Base-by-base conservation (phyloP, 2,113 vertebrate genomes). In the Typhlomys cinereus region DNA sequence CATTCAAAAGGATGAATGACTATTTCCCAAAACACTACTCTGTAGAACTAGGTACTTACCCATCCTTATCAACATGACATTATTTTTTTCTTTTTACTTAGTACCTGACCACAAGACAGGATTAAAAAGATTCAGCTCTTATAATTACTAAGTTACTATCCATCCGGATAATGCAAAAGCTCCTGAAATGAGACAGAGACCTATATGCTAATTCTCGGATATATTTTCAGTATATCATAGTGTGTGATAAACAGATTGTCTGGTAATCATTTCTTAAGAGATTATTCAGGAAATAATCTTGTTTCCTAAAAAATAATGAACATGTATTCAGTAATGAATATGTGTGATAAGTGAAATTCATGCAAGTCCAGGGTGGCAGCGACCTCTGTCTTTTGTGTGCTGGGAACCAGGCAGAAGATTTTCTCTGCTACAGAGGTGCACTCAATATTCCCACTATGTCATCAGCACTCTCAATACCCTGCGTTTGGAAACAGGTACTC, bases 231-330 rank as follows among this genome's bases (percentile, higher is more conserved):
- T 14, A 44, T 44, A 41, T 85, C 34, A 85, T 59, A 78, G 34
- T 70, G 15, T 91, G 95, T 91, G 36, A 85, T 36, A 92, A 74
- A 74, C 62, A 62, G 27, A 10, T 41, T 21, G 25, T 21, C 64
- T 4, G 70, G 41, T 75, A 69, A 41, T 36, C 76, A 76, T 50
- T 87, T 94, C 29, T 79, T 86, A 7, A 83, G 92, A 89, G 71
- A 82, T 31, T 46, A 80, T 36, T 91, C 41, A 80, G 80, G n/a
- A n/a, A 31, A 67, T 54, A 21, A 66, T 73, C 59, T n/a, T n/a
- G n/a, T n/a, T n/a, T 27, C 69, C 69, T 5, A 17, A 94, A 83
- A 86, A 62, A 52, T 71, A 85, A 71, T 5, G n/a, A 83, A 27
- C 46, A 62, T 73, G 46, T 83, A 52, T 83, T 78, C 64, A 15